Evolutionary conservation across 2,888 invertebrate genomes (phyloP), one percentile per base, ranked within the genome.

Genomic region (Euplexia lucipara): DNA sequence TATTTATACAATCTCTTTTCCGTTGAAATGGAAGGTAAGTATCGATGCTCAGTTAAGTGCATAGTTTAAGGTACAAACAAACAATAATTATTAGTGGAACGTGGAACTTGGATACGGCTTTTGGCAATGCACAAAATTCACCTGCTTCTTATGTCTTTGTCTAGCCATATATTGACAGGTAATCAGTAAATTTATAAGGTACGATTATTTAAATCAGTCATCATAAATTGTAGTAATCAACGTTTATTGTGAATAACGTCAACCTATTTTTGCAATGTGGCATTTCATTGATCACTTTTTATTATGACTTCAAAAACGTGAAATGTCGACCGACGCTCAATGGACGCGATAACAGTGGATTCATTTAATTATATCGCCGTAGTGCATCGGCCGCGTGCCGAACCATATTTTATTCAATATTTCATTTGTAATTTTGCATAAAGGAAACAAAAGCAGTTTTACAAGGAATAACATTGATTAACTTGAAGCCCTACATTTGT

Each of bases 361-460:
- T 85, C 81, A 88, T 83, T 85, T 71, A 81, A 87, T 87, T 88
- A 85, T 22, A 16, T 32, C 37, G 12, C 2, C 37, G n/a, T n/a
- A n/a, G n/a, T n/a, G n/a, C n/a, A 56, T 12, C 22, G 22, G 37
- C 16, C n/a, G 16, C 10, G 18, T 12, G 3, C 26, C 26, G 2
- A 8, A 22, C 0, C 8, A 26, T 39, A 56, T 56, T 64, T 63
- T 56, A 51, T 30, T 30, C 1, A 30, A 12, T n/a, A 14, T 37
- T 16, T 30, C 0, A 7, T 30, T 67, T 16, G 0, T 12, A 16
- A 9, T 30, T 44, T 42, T 37, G 0, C n/a, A 26, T 6, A 7
- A 5, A 10, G 20, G 6, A n/a, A 7, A 20, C 4, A 30, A 12
- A 5, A 41, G 0, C 18, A 12, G 7, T 7, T n/a, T 14, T 7